Evolutionary conservation across 2,797 vertebrate genomes (phyloP).

Genomic region (Moxostoma hubbsi): DNA sequence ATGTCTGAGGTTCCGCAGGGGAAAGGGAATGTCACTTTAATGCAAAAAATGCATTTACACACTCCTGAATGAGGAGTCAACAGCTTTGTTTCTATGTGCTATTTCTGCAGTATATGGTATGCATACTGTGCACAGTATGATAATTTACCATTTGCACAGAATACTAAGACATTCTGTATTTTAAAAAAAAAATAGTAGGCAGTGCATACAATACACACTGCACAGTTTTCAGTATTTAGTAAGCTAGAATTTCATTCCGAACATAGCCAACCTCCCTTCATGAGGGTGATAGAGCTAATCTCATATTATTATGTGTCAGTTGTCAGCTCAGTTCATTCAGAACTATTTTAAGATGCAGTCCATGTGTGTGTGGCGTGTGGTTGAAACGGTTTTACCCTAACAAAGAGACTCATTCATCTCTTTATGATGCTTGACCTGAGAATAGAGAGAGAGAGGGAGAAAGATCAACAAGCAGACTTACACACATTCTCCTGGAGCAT

Average conservation of each 20-base stretch:
- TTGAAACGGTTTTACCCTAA: slow-evolving; percentile 16
- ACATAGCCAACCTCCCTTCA: slow-evolving; percentile 4
- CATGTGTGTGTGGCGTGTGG: slow-evolving; percentile 48
- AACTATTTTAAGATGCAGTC: slow-evolving; percentile 75
- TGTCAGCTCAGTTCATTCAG: slow-evolving; percentile 80
- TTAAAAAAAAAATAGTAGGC: background rate
- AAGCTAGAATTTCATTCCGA: slow-evolving; percentile 9
- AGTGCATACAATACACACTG: background rate
- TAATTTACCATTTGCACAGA: background rate
- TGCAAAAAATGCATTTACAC: slow-evolving; percentile 41
- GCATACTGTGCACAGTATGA: background rate
- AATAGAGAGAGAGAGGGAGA: slow-evolving; percentile 10
- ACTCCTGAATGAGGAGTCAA: slow-evolving; percentile 62
- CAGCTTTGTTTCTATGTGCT: slow-evolving; percentile 71
- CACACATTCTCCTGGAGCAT: slow-evolving; percentile 88
- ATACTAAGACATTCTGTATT: background rate
- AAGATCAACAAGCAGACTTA: slow-evolving; percentile 74
- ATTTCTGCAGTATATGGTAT: background rate
- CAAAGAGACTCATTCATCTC: slow-evolving; percentile 39
- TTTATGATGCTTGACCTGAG: slow-evolving; percentile 4
- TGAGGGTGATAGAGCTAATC: background rate
- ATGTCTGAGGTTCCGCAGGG: background rate
- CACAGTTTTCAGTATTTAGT: background rate
- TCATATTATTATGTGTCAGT: slow-evolving; percentile 68
- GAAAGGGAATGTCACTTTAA: slow-evolving; percentile 64